These are phyloP conservation scores for Lagorchestes hirsutus DNA, from an alignment of 2,797 vertebrate species.

Conservation along the genomic window DNA sequence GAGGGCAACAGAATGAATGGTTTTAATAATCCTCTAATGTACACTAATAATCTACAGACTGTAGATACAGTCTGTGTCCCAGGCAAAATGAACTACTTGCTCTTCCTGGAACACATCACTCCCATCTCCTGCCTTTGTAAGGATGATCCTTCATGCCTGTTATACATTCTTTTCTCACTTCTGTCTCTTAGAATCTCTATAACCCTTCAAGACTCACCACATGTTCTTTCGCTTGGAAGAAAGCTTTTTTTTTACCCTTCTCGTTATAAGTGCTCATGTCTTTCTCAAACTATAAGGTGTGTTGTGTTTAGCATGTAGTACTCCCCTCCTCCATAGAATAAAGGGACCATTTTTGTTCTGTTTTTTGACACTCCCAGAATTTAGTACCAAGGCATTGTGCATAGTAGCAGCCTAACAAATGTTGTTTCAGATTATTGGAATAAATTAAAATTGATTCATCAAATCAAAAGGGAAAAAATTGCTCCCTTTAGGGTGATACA, in stretches of 20 bases:
- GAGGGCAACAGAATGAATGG: neutral
- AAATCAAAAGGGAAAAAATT: neutral
- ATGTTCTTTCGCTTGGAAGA: neutral
- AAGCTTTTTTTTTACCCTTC: neutral
- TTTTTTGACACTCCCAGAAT: neutral
- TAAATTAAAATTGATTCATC: neutral
- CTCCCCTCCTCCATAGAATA: neutral
- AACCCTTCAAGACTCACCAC: neutral
- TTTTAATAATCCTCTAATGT: neutral
- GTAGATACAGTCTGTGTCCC: neutral
- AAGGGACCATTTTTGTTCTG: neutral
- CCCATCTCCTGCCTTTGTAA: neutral
- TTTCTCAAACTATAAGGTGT: neutral
- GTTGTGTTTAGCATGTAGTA: neutral
- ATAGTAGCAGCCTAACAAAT: neutral
- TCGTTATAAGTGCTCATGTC: neutral
- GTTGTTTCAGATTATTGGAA: neutral
- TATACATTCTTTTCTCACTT: neutral
- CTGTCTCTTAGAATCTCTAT: neutral
- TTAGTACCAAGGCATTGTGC: no score
- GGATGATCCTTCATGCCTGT: neutral
- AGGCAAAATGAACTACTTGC: neutral
- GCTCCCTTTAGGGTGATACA: neutral
- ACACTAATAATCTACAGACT: neutral
- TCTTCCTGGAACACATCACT: neutral